phyloP scores from a whole-genome alignment of 2,797 vertebrate species.

The Chiloscyllium punctatum region DNA sequence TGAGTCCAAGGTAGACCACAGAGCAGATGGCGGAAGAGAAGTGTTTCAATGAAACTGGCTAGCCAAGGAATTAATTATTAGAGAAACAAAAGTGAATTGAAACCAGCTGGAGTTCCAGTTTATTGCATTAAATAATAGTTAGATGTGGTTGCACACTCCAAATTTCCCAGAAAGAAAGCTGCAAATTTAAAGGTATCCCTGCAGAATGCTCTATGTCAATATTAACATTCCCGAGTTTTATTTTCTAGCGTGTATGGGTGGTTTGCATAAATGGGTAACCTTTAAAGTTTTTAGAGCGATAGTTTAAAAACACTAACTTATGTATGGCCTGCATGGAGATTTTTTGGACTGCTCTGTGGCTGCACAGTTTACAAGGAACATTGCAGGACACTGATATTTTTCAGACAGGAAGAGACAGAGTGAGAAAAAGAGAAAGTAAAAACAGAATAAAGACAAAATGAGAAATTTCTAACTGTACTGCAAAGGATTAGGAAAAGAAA shows the following conservation, averaged over 20 bases:
- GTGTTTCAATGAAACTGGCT: conserved; percentile 24
- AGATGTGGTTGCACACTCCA: conserved; percentile 23
- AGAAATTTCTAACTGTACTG: not conserved
- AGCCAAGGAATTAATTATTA: conserved; percentile 31
- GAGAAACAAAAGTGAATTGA: conserved; percentile 16
- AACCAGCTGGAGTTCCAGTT: conserved; percentile 6
- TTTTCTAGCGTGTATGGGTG: not conserved
- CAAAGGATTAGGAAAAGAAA: not conserved
- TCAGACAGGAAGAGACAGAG: not conserved
- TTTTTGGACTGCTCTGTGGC: not conserved
- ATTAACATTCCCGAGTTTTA: not conserved
- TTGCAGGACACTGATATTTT: not conserved
- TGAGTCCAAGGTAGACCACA: conserved; percentile 20
- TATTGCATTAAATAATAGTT: not conserved
- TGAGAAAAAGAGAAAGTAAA: not conserved
- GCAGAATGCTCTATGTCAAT: not conserved
- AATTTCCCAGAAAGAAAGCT: not conserved
- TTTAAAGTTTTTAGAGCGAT: not conserved
- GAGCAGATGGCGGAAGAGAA: conserved; percentile 25
- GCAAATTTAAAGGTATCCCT: not conserved
- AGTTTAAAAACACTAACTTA: not conserved
- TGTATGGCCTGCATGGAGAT: not conserved
- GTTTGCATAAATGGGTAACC: not conserved
- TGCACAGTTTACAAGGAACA: not conserved
- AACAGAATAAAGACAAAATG: not conserved